Evolutionary conservation across 2,797 vertebrate species (phyloP), one percentile per base, ranked within the genome.

Genomic region (Arctocebus calabarensis): DNA sequence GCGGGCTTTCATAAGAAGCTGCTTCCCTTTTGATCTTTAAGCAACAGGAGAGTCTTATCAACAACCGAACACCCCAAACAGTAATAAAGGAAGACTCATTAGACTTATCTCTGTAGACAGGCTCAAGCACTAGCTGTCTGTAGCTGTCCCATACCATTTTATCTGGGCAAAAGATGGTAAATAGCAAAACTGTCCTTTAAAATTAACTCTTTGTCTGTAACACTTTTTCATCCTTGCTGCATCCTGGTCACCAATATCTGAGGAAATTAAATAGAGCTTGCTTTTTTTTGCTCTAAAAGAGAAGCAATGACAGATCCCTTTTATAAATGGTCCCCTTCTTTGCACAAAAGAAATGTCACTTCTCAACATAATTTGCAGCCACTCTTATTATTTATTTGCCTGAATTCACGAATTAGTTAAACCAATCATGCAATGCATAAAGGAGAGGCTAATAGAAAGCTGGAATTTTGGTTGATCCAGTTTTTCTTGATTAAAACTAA

Each of bases 401-500:
- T 61, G 62, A 75, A 94, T 89, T 84, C 64, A 27, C 10, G 74
- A 20, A 68, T 71, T 92, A 61, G 40, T 94, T 92, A 88, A 78
- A 86, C 92, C 74, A 96, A 0, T 91, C 74, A 19, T 75, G 40
- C 52, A 48, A 82, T 71, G 16, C 5, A 66, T 7, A 85, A 14
- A 32, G 2, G 5, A 45, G 64, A 71, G 45, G 2, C 14, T 84
- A 22, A 86, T 90, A 32, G 95, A 90, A 94, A 92, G 89, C 17
- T 85, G 88, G 40, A 92, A 73, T 88, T 88, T 75, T 79, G 14
- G 29, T 88, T 34, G 19, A 78, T 90, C n/a, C 43, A 59, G 84
- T 88, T 92, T 87, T 96, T 92, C 59, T 93, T 75, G 40, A 91
- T 95, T 94, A 48, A 45, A 95, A 91, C 86, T 93, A 62, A 61